Evolutionary conservation across 1,140 invertebrate genomes (phyloP).

Genomic region (Theocolax elegans): DNA sequence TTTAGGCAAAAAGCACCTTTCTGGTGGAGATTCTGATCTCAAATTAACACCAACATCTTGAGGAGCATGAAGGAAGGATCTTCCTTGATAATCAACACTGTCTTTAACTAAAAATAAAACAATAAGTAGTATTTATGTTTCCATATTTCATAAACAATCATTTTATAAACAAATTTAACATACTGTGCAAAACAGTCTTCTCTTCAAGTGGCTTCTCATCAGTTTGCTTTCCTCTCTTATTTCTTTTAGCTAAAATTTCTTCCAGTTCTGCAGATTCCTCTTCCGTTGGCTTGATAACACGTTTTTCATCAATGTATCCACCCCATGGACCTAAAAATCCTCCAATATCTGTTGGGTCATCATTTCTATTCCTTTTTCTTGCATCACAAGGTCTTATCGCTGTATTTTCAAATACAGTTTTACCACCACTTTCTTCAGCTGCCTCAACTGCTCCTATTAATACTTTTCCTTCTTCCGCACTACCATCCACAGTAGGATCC

Average conservation of each 20-base stretch:
- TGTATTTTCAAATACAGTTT: constrained; percentile 90
- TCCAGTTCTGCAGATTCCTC: constrained; percentile 94
- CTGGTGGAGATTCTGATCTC: constrained; percentile 89
- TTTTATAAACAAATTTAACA: constrained; percentile 54
- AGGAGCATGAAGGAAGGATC: constrained; percentile 93
- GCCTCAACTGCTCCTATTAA: constrained; percentile 76
- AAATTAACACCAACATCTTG: constrained; percentile 97
- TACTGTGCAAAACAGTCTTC: constrained; percentile 94
- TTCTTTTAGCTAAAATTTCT: constrained; percentile 93
- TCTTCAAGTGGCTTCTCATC: constrained; percentile 96
- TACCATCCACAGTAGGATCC: constrained; percentile 87
- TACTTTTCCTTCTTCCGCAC: constrained; percentile 71
- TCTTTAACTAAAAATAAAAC: constrained; percentile 84
- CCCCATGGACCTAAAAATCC: constrained; percentile 98
- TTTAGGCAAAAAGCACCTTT: constrained; percentile 98
- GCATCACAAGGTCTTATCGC: constrained; percentile 82
- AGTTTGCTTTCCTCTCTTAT: constrained; percentile 82
- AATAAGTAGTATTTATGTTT: constrained; percentile 41
- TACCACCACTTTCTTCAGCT: constrained; percentile 75
- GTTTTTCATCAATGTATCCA: constrained; percentile 90
- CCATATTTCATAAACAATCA: neutral
- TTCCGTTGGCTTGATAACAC: constrained; percentile 87
- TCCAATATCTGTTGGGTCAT: constrained; percentile 90
- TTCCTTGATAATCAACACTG: constrained; percentile 94
- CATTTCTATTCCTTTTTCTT: constrained; percentile 91